Conservation (phyloP, 2,888 invertebrate genomes). For the Pelosia muscerda region DNA sequence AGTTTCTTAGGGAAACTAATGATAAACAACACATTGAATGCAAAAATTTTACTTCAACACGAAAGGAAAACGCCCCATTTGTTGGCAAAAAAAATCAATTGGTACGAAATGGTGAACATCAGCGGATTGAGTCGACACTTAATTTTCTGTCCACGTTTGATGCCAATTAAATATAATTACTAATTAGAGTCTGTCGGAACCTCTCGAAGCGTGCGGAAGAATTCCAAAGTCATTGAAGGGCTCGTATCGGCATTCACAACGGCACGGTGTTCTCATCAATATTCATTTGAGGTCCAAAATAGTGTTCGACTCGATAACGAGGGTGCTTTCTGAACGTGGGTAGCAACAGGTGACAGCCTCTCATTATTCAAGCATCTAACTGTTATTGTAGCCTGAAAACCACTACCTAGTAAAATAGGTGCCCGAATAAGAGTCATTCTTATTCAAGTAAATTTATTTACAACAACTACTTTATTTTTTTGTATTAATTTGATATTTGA, state of each 20-base stretch:
- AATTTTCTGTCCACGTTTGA: conserved; percentile 19
- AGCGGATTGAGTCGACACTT: conserved; percentile 15
- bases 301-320: conserved; percentile 43
- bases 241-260: conserved; percentile 34
- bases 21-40: neutral
- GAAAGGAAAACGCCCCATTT: neutral
- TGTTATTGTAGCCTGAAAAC: conserved; percentile 33
- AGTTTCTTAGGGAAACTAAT: no score
- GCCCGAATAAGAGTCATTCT: conserved; percentile 9
- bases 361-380: conserved; percentile 58
- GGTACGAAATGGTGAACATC: neutral
- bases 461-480: neutral
- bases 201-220: conserved; percentile 30
- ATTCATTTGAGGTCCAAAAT: conserved; percentile 54
- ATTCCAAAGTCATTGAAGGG: conserved; percentile 28
- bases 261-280: conserved; percentile 52
- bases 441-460: conserved; percentile 1
- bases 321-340: conserved; percentile 36
- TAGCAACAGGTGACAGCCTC: conserved; percentile 65
- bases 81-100: neutral
- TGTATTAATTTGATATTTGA: neutral
- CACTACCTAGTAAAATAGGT: conserved; percentile 14
- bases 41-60: neutral
- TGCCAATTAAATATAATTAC: conserved; percentile 41
- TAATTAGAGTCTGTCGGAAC: conserved; percentile 29